Conservation (phyloP, 2,888 invertebrate genomes). For the Merodon equestris region DNA sequence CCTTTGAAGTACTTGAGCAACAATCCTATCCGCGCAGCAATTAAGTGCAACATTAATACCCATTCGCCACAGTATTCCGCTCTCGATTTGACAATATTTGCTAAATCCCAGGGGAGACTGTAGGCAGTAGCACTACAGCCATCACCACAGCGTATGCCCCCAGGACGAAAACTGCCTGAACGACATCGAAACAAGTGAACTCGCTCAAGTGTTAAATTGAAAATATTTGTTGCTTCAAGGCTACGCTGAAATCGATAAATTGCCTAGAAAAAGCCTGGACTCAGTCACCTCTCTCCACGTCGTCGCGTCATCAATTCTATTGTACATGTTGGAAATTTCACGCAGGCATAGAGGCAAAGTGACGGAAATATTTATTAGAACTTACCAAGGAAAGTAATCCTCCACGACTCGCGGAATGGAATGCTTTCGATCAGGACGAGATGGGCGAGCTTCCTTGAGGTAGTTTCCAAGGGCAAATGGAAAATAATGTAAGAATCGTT, state of each 20-base stretch:
- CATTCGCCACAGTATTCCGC: slow-evolving; percentile 31
- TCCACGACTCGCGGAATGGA: too few relatives aligned
- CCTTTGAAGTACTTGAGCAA: slow-evolving; percentile 20
- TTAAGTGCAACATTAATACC: slow-evolving; percentile 47
- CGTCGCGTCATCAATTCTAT: background rate
- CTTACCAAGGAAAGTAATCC: too few relatives aligned
- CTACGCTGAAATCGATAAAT: slow-evolving; percentile 56
- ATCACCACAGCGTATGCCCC: too few relatives aligned
- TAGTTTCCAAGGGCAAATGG: slow-evolving; percentile 30
- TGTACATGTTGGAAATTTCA: too few relatives aligned
- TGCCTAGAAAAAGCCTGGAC: slow-evolving; percentile 47
- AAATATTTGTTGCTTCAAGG: slow-evolving; percentile 58
- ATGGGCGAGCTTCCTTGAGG: background rate
- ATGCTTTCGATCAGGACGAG: background rate
- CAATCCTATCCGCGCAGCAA: slow-evolving; percentile 45
- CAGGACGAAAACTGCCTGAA: too few relatives aligned
- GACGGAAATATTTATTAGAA: background rate
- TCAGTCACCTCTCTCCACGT: slow-evolving; percentile 1
- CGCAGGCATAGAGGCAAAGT: too few relatives aligned
- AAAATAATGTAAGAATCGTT: slow-evolving; percentile 59
- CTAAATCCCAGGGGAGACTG: too few relatives aligned
- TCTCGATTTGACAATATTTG: slow-evolving; percentile 19
- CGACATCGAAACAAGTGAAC: slow-evolving; percentile 20
- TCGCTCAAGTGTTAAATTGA: slow-evolving; percentile 63
- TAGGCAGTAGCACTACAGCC: too few relatives aligned